Conservation (phyloP, 2,888 invertebrate genomes). For the Glaucopsyche alexis region DNA sequence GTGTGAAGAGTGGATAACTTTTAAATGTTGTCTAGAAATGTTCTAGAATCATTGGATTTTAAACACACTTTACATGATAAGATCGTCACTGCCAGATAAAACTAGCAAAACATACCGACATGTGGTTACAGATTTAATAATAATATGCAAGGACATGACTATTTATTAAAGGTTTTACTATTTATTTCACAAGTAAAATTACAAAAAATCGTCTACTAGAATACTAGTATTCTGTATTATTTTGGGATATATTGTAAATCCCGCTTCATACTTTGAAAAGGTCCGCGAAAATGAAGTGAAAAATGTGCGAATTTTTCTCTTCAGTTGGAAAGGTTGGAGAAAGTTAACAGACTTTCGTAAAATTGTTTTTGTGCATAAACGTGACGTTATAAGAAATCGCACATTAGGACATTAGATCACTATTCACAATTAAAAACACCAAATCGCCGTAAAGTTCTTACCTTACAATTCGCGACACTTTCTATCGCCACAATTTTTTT, state of each 20-base stretch:
- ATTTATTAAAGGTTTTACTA: no score
- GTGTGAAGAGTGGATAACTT: conserved; percentile 57
- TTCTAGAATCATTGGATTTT: neutral
- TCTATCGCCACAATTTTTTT: neutral
- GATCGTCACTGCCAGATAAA: neutral
- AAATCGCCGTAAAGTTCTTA: neutral
- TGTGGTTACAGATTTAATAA: neutral
- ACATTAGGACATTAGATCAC: neutral
- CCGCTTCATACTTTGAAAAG: no score
- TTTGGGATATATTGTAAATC: no score
- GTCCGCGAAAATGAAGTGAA: no score
- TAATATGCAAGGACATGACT: no score
- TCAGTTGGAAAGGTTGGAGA: no score
- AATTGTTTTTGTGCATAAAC: no score
- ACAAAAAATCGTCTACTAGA: no score
- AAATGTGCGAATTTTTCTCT: no score
- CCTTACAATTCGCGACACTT: neutral
- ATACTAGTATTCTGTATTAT: no score
- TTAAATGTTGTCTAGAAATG: neutral
- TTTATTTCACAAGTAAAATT: no score
- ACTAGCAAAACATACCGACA: neutral
- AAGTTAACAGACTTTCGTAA: no score
- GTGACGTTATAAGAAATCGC: neutral
- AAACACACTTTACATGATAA: conserved; percentile 3
- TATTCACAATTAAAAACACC: neutral